These are phyloP conservation scores for Cremastinae sp. DNA, from an alignment of 2,888 invertebrate species.

Conservation along the genomic window DNA sequence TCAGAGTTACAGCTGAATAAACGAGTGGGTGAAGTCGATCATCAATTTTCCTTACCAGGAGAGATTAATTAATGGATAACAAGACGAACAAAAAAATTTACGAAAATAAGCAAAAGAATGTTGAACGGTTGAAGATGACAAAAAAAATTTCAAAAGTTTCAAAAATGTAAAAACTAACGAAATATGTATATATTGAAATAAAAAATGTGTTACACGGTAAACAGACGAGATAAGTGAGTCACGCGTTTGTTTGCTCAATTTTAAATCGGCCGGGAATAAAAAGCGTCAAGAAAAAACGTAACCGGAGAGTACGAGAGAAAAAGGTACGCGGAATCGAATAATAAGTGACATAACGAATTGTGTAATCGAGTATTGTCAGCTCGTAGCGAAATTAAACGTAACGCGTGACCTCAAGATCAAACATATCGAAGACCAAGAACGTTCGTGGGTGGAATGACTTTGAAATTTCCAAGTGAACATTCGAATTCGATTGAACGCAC, in stretches of 20 bases:
- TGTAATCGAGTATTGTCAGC: neutral
- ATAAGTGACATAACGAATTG: slow-evolving; percentile 17
- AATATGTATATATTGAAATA: no score
- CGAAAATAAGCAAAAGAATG: slow-evolving; percentile 9
- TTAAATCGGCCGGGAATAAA: no score
- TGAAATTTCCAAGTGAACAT: slow-evolving; percentile 12
- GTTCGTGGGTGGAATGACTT: slow-evolving; percentile 51
- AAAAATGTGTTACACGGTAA: no score
- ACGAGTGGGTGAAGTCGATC: slow-evolving; percentile 54
- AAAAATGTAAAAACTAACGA: no score
- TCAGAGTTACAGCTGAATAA: slow-evolving; percentile 23
- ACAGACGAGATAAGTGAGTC: no score
- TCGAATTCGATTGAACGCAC: slow-evolving; percentile 2
- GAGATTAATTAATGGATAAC: neutral
- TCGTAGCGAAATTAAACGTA: slow-evolving; percentile 12
- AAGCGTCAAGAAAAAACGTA: neutral
- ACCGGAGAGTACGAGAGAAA: neutral
- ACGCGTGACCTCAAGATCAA: slow-evolving; percentile 27
- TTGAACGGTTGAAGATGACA: neutral
- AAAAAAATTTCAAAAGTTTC: neutral
- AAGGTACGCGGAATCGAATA: neutral
- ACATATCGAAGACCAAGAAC: slow-evolving; percentile 42
- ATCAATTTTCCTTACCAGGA: slow-evolving; percentile 37
- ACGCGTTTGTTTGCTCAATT: no score
- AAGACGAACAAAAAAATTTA: neutral